These are phyloP conservation scores for Pandemis cinnamomeana DNA, from an alignment of 2,888 invertebrate species.

Conservation along the genomic window DNA sequence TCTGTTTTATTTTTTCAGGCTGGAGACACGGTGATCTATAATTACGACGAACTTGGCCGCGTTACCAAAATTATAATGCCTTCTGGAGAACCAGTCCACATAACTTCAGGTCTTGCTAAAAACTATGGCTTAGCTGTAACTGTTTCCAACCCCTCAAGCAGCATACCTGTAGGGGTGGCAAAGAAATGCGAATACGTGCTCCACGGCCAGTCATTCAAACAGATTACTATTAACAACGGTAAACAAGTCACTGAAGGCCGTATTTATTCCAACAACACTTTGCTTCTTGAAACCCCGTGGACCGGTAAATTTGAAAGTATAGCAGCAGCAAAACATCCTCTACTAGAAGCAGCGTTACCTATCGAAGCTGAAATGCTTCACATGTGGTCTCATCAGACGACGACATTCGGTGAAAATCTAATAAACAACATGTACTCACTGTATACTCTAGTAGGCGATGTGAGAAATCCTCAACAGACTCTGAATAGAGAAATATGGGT, in stretches of 20 bases:
- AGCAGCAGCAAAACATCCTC: constrained; percentile 91
- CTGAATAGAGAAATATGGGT: constrained; percentile 94
- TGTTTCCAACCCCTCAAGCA: constrained; percentile 84
- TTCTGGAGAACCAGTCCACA: constrained; percentile 94
- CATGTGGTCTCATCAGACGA: constrained; percentile 94
- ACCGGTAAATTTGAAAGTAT: constrained; percentile 90
- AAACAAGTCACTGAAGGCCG: constrained; percentile 89
- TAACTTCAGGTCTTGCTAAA: constrained; percentile 90
- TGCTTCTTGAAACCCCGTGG: constrained; percentile 90
- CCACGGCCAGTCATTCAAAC: constrained; percentile 87
- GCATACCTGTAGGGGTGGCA: constrained; percentile 82
- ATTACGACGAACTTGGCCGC: constrained; percentile 95
- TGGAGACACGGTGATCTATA: constrained; percentile 94
- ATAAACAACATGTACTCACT: constrained; percentile 92
- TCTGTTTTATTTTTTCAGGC: constrained; percentile 79
- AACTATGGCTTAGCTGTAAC: constrained; percentile 91
- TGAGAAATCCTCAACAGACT: constrained; percentile 93
- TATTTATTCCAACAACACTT: constrained; percentile 91
- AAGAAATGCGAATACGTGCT: constrained; percentile 85
- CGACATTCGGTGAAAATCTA: constrained; percentile 90
- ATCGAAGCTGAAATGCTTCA: constrained; percentile 96
- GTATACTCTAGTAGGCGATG: constrained; percentile 93
- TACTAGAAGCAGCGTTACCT: constrained; percentile 92
- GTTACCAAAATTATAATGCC: constrained; percentile 94
- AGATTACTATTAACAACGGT: constrained; percentile 88